Evolutionary conservation across 2,113 vertebrate genomes (phyloP), one percentile per base, ranked within the genome.

Genomic region (Myrmecophaga tridactyla): DNA sequence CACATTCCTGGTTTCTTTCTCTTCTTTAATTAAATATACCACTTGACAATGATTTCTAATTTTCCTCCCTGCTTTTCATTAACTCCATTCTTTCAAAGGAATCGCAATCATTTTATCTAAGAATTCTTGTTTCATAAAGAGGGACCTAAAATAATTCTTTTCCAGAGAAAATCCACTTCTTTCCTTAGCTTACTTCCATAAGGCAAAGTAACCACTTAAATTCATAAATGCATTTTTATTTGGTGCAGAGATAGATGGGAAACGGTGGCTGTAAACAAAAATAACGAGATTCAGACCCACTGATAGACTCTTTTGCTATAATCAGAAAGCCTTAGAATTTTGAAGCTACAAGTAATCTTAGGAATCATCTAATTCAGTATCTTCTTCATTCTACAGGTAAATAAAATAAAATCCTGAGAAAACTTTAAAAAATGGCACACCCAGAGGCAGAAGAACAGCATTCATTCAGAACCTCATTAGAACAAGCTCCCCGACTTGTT

Each of bases 161-260:
- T 53, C 78, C 67, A 60, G 13, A 63, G 63, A 89, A 95, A 85
- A 67, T 46, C 46, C 70, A 69, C 67, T 34, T 87, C 63, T 46
- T 80, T 72, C 86, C 53, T 78, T 46, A 18, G 21, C 46, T 69
- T 70, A 82, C 84, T 93, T 82, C 65, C 83, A 94, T 48, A 51
- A 78, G 62, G 63, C 15, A 58, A 81, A 90, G 39, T 46, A 73
- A 93, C 46, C 46, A 48, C 43, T 84, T 58, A 87, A 84, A 84
- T 31, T 86, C 29, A 82, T 63, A 93, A 77, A 41, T 36, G 25
- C 20, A 41, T 75, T 80, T 78, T 81, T 51, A 76, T 69, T 7
- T 65, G 77, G 46, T 31, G 1, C 18, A 87, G 58, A 77, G 34
- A 76, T 58, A 41, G 88, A 72, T 1, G 10, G 39, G n/a, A 86